These are phyloP conservation scores for Pipistrellus nathusii DNA, from an alignment of 2,797 vertebrate genomes.

Conservation along the genomic window DNA sequence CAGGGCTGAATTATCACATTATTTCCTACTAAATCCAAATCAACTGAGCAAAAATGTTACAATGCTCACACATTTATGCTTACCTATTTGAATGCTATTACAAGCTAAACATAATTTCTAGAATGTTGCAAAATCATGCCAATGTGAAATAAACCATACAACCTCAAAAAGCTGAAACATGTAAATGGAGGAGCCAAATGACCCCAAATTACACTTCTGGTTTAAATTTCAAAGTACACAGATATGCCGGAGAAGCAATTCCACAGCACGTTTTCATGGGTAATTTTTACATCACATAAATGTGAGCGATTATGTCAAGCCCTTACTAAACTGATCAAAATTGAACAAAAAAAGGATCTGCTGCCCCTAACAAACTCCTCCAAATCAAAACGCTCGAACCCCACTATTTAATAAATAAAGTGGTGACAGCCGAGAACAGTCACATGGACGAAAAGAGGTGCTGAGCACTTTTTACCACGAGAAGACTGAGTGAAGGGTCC, in stretches of 20 bases:
- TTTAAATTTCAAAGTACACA: constrained; percentile 18
- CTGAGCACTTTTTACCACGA: neutral
- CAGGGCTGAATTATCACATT: constrained; percentile 20
- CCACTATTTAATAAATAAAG: neutral
- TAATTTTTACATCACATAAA: constrained; percentile 2
- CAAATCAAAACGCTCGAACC: constrained; percentile 14
- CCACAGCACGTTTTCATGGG: neutral
- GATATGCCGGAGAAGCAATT: neutral
- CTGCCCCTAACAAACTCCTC: neutral
- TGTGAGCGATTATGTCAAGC: constrained; percentile 35
- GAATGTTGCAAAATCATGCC: constrained; percentile 36
- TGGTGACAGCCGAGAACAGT: neutral
- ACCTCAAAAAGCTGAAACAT: constrained; percentile 10
- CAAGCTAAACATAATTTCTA: constrained; percentile 43
- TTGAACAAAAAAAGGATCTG: neutral
- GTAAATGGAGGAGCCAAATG: neutral
- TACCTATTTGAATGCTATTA: constrained; percentile 2
- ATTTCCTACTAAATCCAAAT: constrained; percentile 54
- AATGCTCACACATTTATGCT: constrained; percentile 31
- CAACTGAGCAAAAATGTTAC: constrained; percentile 28
- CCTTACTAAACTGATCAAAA: constrained; percentile 11
- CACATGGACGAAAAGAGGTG: neutral
- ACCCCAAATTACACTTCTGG: constrained; percentile 30
- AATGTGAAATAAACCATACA: constrained; percentile 48
- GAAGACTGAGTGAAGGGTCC: neutral